These are phyloP conservation scores for Chironomus tentans DNA, from an alignment of 2,888 invertebrate species.

Conservation along the genomic window DNA sequence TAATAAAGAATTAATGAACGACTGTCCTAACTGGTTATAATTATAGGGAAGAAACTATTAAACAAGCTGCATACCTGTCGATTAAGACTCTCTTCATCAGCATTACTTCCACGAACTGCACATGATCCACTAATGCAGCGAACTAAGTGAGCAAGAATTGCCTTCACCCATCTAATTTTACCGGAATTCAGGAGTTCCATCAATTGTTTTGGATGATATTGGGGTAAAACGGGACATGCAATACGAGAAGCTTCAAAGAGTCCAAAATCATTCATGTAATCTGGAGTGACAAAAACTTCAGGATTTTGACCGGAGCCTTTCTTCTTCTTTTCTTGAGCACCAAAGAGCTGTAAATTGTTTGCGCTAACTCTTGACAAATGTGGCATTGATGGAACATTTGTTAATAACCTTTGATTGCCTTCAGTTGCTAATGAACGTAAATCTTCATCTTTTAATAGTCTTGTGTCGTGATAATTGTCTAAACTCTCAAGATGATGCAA, in stretches of 20 bases:
- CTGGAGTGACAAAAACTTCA: slow-evolving; percentile 45
- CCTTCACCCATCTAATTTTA: slow-evolving; percentile 95
- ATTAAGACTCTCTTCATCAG: slow-evolving; percentile 53
- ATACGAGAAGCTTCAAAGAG: slow-evolving; percentile 95
- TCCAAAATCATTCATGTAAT: slow-evolving; percentile 89
- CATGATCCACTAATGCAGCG: slow-evolving; percentile 61
- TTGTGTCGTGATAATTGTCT: slow-evolving; percentile 56
- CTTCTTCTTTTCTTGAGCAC: slow-evolving; percentile 59
- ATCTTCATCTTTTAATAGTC: slow-evolving; percentile 64
- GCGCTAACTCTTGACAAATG: slow-evolving; percentile 75
- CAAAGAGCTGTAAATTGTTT: slow-evolving; percentile 67
- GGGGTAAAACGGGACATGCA: slow-evolving; percentile 94
- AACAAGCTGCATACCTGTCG: slow-evolving; percentile 41
- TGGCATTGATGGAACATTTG: slow-evolving; percentile 68
- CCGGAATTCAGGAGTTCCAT: slow-evolving; percentile 98
- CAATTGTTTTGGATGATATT: slow-evolving; percentile 97
- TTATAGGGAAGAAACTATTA: too few relatives aligned
- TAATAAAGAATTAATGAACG: not conserved
- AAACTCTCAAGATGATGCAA: slow-evolving; percentile 46
- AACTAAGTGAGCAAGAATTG: slow-evolving; percentile 92
- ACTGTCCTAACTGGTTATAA: not conserved
- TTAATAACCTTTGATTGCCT: slow-evolving; percentile 55
- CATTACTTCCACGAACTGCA: slow-evolving; percentile 45
- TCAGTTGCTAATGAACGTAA: slow-evolving; percentile 56
- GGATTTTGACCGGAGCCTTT: slow-evolving; percentile 41